A percentile compares a stretch with the other conserved stretches of the same genome.
Evolutionary conservation across 2,888 invertebrate genomes (phyloP).

Genomic region (Apoderus coryli): DNA sequence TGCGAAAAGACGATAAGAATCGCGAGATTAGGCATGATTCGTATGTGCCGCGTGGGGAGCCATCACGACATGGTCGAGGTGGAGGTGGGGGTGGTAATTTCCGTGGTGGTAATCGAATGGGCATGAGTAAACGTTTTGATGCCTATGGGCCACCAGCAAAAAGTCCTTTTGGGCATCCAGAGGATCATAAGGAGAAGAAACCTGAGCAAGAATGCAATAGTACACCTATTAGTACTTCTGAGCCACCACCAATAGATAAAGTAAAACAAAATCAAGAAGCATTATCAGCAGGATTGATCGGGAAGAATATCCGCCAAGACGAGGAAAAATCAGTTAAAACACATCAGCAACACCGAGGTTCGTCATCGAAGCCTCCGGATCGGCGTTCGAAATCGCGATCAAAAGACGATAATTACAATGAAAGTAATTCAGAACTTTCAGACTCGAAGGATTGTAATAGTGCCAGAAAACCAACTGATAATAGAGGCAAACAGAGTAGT

Average conservation of each 20-base stretch:
- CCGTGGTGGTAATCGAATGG: constrained; percentile 27
- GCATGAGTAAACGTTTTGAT: constrained; percentile 47
- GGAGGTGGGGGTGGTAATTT: constrained; percentile 41
- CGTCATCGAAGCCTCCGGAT: constrained; percentile 28
- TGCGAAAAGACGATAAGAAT: constrained; percentile 19
- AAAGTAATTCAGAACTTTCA: constrained; percentile 74
- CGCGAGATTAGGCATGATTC: constrained; percentile 10
- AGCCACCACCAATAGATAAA: constrained; percentile 43
- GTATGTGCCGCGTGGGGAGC: constrained; percentile 79
- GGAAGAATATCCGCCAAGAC: constrained; percentile 15
- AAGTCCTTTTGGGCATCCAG: constrained; percentile 48
- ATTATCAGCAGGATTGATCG: constrained; percentile 47
- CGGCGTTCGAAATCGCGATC: constrained; percentile 24
- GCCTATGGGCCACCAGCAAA: constrained; percentile 73
- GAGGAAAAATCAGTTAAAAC: constrained; percentile 17
- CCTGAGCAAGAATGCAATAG: constrained; percentile 19
- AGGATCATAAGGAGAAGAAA: constrained; percentile 28
- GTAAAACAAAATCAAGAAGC: constrained; percentile 51
- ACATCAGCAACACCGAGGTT: constrained; percentile 20
- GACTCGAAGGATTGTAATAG: constrained; percentile 39
- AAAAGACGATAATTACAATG: constrained; percentile 38
- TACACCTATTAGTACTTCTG: too few species aligned
- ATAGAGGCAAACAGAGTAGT: constrained; percentile 8
- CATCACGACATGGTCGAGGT: constrained; percentile 73
- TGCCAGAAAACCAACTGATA: constrained; percentile 14